Conservation (phyloP, 2,113 vertebrate genomes). For the Chloroceryle aenea region DNA sequence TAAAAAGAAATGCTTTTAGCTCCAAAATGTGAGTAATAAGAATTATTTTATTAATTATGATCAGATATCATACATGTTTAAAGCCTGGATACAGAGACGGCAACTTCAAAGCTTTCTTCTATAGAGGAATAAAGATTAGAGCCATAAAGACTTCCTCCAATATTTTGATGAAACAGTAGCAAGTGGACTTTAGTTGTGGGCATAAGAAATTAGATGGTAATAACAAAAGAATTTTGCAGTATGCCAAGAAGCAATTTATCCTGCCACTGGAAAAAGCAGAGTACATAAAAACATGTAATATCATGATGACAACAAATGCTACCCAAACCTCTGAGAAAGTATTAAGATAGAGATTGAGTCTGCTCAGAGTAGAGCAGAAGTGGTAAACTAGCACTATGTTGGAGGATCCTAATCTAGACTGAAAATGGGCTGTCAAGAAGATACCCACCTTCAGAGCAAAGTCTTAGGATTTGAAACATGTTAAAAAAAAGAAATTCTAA, state of each 20-base stretch:
- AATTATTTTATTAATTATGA: background rate
- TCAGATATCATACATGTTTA: background rate
- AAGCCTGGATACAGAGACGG: background rate
- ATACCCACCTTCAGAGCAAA: background rate
- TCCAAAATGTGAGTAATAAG: background rate
- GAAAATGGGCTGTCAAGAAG: background rate
- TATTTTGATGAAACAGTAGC: background rate
- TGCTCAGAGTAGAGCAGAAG: background rate
- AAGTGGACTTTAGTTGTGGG: background rate
- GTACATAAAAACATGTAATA: background rate
- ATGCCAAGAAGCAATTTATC: accelerated
- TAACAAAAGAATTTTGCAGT: background rate
- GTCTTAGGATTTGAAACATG: background rate
- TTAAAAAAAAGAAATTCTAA: background rate
- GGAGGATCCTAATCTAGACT: background rate
- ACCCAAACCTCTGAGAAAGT: background rate
- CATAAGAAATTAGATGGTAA: background rate
- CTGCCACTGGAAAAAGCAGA: background rate
- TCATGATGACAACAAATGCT: background rate
- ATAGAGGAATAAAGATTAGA: background rate
- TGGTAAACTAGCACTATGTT: background rate
- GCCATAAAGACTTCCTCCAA: background rate
- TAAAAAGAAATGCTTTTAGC: background rate
- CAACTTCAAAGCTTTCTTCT: background rate
- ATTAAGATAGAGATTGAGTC: background rate